These are phyloP conservation scores for Mus caroli DNA, from an alignment of 2,797 vertebrate species.

Conservation along the genomic window DNA sequence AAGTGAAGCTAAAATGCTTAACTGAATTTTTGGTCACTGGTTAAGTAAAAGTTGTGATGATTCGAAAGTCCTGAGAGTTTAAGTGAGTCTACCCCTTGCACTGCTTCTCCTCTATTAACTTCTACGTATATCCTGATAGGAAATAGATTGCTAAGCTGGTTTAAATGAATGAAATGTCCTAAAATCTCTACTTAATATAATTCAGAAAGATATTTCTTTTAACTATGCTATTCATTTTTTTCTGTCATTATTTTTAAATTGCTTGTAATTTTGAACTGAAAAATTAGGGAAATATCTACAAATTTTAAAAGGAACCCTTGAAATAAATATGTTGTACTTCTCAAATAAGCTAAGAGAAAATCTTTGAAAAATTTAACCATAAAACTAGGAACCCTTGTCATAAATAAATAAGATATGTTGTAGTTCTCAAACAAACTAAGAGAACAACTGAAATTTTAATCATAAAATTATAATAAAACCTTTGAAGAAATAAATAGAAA, in stretches of 20 bases:
- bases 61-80: neutral
- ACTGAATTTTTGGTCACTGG: neutral
- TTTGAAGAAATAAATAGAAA: neutral
- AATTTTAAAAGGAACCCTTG: neutral
- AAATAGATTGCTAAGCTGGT: neutral
- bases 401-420: neutral
- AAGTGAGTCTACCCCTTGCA: too few species aligned
- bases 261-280: neutral
- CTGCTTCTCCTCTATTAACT: too few species aligned
- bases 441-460: neutral
- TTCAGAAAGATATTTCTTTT: neutral
- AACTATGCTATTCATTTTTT: neutral
- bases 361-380: neutral
- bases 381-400: neutral
- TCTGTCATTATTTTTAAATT: neutral
- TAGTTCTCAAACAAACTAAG: neutral
- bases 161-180: neutral
- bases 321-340: neutral
- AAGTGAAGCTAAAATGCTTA: neutral
- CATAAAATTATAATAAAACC: neutral
- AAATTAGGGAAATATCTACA: neutral
- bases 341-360: neutral
- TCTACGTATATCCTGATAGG: rapidly evolving
- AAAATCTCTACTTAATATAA: neutral
- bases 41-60: too few species aligned